These are phyloP conservation scores for Malurus leucopterus DNA, from an alignment of 2,797 vertebrate species.

Conservation along the genomic window DNA sequence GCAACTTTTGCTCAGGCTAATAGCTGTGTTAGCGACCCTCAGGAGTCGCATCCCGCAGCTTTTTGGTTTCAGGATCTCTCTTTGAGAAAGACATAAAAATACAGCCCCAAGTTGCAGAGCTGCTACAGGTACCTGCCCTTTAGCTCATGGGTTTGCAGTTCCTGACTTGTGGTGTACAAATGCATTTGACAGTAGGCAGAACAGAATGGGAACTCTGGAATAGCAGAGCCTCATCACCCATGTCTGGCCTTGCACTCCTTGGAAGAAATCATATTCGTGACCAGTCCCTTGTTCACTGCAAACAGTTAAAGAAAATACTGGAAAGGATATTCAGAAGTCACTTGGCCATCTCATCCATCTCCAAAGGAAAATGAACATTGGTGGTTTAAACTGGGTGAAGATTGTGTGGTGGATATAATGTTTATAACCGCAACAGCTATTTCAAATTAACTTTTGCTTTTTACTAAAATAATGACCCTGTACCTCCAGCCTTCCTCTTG, in stretches of 20 bases:
- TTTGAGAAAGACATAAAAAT: not conserved
- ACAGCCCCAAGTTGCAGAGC: not conserved
- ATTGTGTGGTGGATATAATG: not conserved
- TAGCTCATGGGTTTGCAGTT: not conserved
- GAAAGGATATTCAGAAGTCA: not conserved
- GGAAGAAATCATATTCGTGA: not conserved
- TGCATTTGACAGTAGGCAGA: not conserved
- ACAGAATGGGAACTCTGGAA: not conserved
- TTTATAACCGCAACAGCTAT: not conserved
- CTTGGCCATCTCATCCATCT: not conserved
- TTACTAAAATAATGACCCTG: not conserved
- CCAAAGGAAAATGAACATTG: not conserved
- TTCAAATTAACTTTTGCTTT: not conserved
- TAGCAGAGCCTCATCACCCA: not conserved
- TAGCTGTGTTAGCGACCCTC: not conserved
- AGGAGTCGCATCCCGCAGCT: not conserved
- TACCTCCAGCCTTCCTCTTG: not conserved
- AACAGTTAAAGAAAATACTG: not conserved
- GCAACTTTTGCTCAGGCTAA: not conserved
- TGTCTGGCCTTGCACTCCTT: not conserved
- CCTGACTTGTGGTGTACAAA: not conserved
- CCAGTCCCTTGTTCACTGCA: not conserved
- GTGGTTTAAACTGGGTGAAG: not conserved
- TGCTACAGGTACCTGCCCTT: not conserved
- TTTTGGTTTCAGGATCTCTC: not conserved